Evolutionary conservation across 2,888 invertebrate species (phyloP).

Genomic region (Diaperis boleti): DNA sequence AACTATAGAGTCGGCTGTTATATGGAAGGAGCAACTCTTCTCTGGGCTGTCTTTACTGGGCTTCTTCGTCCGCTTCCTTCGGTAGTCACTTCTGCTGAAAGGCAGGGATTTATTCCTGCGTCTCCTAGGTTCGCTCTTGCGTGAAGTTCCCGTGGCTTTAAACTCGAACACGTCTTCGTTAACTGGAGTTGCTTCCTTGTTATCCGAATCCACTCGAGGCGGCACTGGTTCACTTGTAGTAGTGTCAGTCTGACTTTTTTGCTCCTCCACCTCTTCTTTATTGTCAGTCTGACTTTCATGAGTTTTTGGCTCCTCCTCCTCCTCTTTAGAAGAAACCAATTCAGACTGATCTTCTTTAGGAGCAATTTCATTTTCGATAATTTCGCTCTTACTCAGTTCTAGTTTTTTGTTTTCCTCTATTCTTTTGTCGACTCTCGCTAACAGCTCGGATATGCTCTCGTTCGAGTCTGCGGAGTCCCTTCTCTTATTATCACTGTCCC

Average conservation of each 20-base stretch:
- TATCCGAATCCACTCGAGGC: too few species aligned
- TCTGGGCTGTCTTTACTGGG: not conserved
- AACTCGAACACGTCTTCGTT: not conserved
- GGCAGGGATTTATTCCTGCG: not conserved
- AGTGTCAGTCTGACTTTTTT: too few species aligned
- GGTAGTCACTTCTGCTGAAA: not conserved
- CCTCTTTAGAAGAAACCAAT: too few species aligned
- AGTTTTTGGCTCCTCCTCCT: too few species aligned
- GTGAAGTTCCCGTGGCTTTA: not conserved
- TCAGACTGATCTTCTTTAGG: not conserved
- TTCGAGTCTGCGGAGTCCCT: not conserved
- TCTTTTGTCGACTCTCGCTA: slow-evolving; percentile 1
- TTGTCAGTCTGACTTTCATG: too few species aligned
- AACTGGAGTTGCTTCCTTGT: not conserved
- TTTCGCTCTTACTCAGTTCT: not conserved
- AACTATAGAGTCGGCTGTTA: not conserved
- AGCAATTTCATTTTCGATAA: not conserved
- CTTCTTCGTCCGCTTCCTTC: slow-evolving; percentile 1
- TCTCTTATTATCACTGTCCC: not conserved
- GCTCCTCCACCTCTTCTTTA: too few species aligned
- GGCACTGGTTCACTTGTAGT: too few species aligned
- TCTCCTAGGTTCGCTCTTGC: slow-evolving; percentile 2
- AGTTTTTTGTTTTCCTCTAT: not conserved
- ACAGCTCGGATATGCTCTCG: not conserved
- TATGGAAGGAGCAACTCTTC: not conserved